A percentile compares a stretch with the other conserved stretches of the same genome.
These are phyloP conservation scores for Helicoverpa armigera DNA, from an alignment of 1,140 invertebrate genomes.

Conservation along the genomic window DNA sequence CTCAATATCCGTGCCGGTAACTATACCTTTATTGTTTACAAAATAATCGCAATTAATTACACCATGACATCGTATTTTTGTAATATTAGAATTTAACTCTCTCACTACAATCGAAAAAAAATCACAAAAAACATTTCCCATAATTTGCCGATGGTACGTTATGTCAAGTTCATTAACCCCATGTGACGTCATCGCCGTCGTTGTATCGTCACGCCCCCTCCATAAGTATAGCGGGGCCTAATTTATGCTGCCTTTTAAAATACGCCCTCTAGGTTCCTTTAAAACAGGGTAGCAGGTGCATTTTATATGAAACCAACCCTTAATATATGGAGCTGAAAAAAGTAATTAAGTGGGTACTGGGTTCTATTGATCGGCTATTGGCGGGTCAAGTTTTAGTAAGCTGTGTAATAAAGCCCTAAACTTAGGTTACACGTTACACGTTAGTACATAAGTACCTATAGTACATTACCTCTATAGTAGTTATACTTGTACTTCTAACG, in stretches of 20 bases:
- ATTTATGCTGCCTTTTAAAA: slow-evolving; percentile 35
- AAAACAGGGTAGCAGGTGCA: slow-evolving; percentile 14
- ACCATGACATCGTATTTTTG: no score
- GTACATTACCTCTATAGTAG: no score
- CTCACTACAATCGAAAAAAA: background rate
- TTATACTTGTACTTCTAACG: no score
- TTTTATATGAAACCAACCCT: slow-evolving; percentile 2
- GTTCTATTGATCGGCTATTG: background rate
- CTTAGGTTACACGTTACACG: no score
- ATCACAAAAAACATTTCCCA: background rate
- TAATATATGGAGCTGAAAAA: background rate
- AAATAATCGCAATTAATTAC: background rate
- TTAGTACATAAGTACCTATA: no score
- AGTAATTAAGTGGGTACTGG: background rate
- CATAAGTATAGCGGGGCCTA: slow-evolving; percentile 32
- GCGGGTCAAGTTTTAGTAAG: background rate
- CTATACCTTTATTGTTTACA: no score
- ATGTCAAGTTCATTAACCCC: slow-evolving; percentile 54
- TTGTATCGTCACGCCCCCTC: slow-evolving; percentile 34
- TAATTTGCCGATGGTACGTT: slow-evolving; percentile 36
- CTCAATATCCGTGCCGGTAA: no score
- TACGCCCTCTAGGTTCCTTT: background rate
- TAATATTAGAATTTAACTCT: no score
- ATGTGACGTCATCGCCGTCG: slow-evolving; percentile 43
- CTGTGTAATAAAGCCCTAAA: no score